Evolutionary conservation across 1,140 invertebrate species (phyloP).

Genomic region (Pseudomyrmex flavicornis): DNA sequence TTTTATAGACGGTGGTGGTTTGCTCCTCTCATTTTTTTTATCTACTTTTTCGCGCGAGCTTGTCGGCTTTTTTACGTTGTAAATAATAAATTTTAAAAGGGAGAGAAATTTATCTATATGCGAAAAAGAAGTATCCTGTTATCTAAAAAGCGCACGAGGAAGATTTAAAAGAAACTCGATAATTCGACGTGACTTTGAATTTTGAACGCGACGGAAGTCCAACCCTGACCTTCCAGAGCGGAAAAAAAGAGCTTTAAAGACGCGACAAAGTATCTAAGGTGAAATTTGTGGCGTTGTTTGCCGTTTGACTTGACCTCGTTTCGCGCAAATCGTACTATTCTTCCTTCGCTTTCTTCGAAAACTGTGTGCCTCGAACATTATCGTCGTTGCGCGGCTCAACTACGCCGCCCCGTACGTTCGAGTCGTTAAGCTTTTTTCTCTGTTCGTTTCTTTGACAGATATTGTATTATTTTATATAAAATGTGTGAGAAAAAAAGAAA

Average conservation of each 20-base stretch:
- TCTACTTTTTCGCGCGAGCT: not conserved
- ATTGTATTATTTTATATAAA: not conserved
- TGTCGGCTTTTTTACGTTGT: not conserved
- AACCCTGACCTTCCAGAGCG: not conserved
- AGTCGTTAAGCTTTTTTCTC: conserved; percentile 1
- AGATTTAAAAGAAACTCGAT: too few relatives aligned
- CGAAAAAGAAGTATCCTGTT: too few relatives aligned
- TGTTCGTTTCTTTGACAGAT: not conserved
- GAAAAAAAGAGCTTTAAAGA: not conserved
- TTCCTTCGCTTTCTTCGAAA: not conserved
- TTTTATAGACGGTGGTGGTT: not conserved
- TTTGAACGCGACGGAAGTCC: not conserved
- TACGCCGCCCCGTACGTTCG: not conserved
- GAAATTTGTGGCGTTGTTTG: conserved; percentile 23
- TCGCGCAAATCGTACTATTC: conserved; percentile 27
- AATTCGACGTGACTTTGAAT: not conserved
- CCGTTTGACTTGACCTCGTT: conserved; percentile 16
- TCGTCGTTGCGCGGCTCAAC: conserved; percentile 10
- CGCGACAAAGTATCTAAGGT: not conserved
- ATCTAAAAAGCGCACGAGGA: too few relatives aligned
- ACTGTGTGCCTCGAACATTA: not conserved
- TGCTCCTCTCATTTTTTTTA: not conserved
- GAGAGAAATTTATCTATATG: not conserved
- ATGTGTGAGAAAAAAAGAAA: not conserved
- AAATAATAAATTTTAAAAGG: not conserved